Percentiles rank a stretch among this genome's conserved stretches.
These are phyloP conservation scores for Argopecten irradians DNA, from an alignment of 1,140 invertebrate genomes.

Conservation along the genomic window DNA sequence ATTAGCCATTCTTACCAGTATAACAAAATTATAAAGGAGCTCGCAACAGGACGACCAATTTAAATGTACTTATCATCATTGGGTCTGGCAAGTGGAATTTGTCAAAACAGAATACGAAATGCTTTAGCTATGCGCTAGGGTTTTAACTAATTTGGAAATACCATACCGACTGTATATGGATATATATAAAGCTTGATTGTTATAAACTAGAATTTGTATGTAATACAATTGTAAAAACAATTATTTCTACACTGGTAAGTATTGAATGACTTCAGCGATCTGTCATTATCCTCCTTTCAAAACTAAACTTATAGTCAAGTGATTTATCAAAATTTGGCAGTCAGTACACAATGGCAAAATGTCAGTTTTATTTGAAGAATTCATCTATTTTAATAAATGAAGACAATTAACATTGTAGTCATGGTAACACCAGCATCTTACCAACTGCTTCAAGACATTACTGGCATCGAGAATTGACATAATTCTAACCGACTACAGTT, in stretches of 20 bases:
- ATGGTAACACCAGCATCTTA: slow-evolving; percentile 21
- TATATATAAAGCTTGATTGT: not conserved
- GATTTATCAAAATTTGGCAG: slow-evolving; percentile 11
- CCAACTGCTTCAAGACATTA: slow-evolving; percentile 21
- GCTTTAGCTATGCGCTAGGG: not conserved
- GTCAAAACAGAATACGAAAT: slow-evolving; percentile 6
- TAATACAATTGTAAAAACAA: not conserved
- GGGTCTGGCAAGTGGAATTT: not conserved
- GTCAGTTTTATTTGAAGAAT: slow-evolving; percentile 18
- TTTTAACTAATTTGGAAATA: slow-evolving; percentile 13
- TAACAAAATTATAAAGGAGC: not conserved
- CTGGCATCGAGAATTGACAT: slow-evolving; percentile 8
- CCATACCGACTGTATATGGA: not conserved
- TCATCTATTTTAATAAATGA: slow-evolving; percentile 24
- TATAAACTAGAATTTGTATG: not conserved
- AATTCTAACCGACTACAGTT: slow-evolving; percentile 21
- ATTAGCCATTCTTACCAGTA: not conserved
- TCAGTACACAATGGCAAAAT: not conserved
- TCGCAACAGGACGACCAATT: not conserved
- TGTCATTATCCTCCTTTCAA: not conserved
- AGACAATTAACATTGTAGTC: not conserved
- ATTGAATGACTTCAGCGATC: not conserved
- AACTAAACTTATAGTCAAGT: slow-evolving; percentile 18
- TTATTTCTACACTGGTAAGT: not conserved
- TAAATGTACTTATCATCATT: slow-evolving; percentile 23